Base-by-base conservation (phyloP, 2,797 vertebrate genomes). In the Loriculus beryllinus region DNA sequence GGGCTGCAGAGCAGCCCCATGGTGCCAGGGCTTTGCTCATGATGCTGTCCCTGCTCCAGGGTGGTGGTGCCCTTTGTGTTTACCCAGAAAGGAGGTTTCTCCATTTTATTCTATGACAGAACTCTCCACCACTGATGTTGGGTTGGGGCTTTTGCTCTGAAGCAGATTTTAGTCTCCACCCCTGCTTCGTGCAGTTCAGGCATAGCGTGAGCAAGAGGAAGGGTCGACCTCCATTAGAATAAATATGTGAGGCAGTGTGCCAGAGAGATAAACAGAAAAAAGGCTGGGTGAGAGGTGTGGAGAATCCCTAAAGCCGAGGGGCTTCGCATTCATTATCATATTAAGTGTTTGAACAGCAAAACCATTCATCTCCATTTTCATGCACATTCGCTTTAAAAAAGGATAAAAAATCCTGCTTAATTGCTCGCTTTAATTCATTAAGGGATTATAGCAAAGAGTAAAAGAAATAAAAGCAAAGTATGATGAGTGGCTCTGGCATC, bases 381-480 rank as follows among this genome's bases (percentile, higher is more conserved):
- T 87, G 95, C 1, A 2, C 3, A 15, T 90, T 92, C 84, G 29
- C 92, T 93, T 97, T 74, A 88, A 95, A 94, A 91, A 95, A 88
- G 89, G 80, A 67, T 4, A 37, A 70, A 72, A 93, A 94, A 91
- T 78, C 40, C 64, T 81, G 47, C 57, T 80, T 98, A 97, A 97
- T 98, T 97, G 70, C 90, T 80, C 68, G 84, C 96, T 92, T 98
- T 97, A 97, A 96, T 97, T 98, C 95, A 97, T 98, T 98, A 98
- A 97, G 93, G 97, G 98, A 97, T 98, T 98, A 98, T 75, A 84
- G 39, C 81, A 80, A 72, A 96, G 94, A 82, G 59, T 88, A 79
- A 89, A 86, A 52, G 72, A 57, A 83, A 70, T 42, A 89, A 86
- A 74, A 81, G 31, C 67, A 45, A 90, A 87, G 42, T 52, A 48